Evolutionary conservation across 2,113 vertebrate genomes (phyloP).

Genomic region (Papio anubis): DNA sequence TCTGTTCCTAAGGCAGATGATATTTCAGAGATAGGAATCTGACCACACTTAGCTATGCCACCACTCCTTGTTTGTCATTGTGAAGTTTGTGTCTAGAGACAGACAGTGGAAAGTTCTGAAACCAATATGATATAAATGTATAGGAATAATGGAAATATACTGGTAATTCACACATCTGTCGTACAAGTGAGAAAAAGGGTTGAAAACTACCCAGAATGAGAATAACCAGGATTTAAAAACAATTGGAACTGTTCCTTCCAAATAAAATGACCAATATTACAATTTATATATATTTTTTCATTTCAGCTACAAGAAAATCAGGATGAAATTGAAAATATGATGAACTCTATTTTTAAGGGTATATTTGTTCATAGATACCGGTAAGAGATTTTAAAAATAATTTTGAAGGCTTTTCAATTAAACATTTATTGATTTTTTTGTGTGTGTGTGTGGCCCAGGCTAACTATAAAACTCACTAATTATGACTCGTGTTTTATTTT

Average conservation of each 20-base stretch:
- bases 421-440: not conserved
- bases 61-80: not conserved
- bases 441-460: not conserved
- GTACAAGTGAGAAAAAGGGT: not conserved
- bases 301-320: slow-evolving; percentile 98
- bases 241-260: slow-evolving; percentile 40
- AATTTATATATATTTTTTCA: slow-evolving; percentile 52
- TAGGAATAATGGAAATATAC: not conserved
- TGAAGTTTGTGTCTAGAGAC: not conserved
- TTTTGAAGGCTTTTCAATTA: slow-evolving; percentile 42
- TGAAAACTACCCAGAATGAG: not conserved
- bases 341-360: slow-evolving; percentile 99
- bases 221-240: slow-evolving; percentile 1
- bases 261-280: slow-evolving; percentile 20
- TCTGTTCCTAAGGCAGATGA: not conserved
- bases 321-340: slow-evolving; percentile 99
- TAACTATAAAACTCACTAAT: not conserved
- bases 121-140: not conserved
- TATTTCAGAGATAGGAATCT: not conserved
- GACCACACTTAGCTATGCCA: not conserved
- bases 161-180: slow-evolving; percentile 9
- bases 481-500: not conserved
- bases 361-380: slow-evolving; percentile 99
- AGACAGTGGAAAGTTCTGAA: not conserved
- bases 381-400: slow-evolving; percentile 84